Percentiles rank a stretch among this genome's conserved stretches.
Conservation (phyloP, 2,888 invertebrate species). For the Drosophila fulvimacula region DNA sequence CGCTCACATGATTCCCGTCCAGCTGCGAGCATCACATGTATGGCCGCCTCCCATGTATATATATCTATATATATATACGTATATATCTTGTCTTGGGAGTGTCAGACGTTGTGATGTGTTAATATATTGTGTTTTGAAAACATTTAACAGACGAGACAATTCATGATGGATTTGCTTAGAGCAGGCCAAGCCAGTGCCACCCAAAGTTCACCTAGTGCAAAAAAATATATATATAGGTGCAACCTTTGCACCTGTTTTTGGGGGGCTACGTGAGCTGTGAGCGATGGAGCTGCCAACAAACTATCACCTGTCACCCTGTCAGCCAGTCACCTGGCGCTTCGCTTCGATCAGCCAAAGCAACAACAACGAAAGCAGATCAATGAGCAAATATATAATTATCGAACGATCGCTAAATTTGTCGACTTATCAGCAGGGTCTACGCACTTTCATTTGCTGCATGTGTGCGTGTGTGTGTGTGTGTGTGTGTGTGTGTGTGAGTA, state of each 20-base stretch:
- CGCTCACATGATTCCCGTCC: slow-evolving; percentile 57
- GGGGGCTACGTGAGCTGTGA: slow-evolving; percentile 13
- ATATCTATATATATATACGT: background rate
- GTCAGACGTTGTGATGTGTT: slow-evolving; percentile 73
- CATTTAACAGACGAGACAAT: slow-evolving; percentile 20
- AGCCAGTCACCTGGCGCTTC: slow-evolving; percentile 8
- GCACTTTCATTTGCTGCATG: background rate
- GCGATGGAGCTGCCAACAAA: slow-evolving; percentile 30
- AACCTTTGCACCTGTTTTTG: slow-evolving; percentile 4
- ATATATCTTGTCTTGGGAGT: slow-evolving; percentile 59
- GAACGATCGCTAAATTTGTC: slow-evolving; percentile 49
- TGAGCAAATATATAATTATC: slow-evolving; percentile 55
- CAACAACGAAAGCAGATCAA: slow-evolving; percentile 34
- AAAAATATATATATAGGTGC: background rate
- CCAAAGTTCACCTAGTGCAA: slow-evolving; percentile 18
- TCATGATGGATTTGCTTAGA: slow-evolving; percentile 47
- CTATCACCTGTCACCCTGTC: slow-evolving; percentile 16
- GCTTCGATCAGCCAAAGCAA: slow-evolving; percentile 11
- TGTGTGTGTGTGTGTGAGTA: no score
- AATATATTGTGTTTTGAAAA: slow-evolving; percentile 60
- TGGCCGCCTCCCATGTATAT: slow-evolving; percentile 12
- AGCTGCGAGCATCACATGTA: slow-evolving; percentile 70
- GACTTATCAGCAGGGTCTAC: slow-evolving; percentile 37
- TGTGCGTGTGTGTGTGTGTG: no score
- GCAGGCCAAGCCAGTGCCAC: background rate